Conservation (phyloP, 2,113 vertebrate species). For the Alligator sinensis region DNA sequence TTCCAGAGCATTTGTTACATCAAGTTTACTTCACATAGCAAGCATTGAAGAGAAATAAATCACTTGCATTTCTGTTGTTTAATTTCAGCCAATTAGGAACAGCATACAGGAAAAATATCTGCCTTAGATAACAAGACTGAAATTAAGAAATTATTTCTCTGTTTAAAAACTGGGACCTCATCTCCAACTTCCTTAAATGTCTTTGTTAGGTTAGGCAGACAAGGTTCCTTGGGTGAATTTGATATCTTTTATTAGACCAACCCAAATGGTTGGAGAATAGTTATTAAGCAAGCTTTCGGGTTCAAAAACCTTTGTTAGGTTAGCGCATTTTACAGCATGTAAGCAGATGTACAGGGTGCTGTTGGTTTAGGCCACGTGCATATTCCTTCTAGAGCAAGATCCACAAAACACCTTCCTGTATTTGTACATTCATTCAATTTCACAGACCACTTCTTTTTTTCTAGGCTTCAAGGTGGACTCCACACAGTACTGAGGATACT, state of each 20-base stretch:
- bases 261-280: too few species aligned
- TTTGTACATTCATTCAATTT: neutral
- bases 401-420: neutral
- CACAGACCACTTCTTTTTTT: rapidly evolving
- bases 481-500: neutral
- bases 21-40: constrained; percentile 1
- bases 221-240: too few species aligned
- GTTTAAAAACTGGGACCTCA: constrained; percentile 8
- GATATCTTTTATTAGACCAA: too few species aligned
- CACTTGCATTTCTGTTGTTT: constrained; percentile 26
- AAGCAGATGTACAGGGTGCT: neutral
- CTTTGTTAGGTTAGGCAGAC: neutral
- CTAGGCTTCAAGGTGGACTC: neutral
- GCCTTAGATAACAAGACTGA: constrained; percentile 23
- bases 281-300: too few species aligned
- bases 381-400: neutral
- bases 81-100: constrained; percentile 15
- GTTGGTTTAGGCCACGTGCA: neutral
- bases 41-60: neutral
- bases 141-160: constrained; percentile 7
- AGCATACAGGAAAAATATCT: constrained; percentile 14
- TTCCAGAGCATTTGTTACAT: neutral
- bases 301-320: neutral
- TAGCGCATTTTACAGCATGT: neutral
- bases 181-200: neutral